Conservation (phyloP, 2,888 invertebrate species). For the Leptinotarsa tumamoca region DNA sequence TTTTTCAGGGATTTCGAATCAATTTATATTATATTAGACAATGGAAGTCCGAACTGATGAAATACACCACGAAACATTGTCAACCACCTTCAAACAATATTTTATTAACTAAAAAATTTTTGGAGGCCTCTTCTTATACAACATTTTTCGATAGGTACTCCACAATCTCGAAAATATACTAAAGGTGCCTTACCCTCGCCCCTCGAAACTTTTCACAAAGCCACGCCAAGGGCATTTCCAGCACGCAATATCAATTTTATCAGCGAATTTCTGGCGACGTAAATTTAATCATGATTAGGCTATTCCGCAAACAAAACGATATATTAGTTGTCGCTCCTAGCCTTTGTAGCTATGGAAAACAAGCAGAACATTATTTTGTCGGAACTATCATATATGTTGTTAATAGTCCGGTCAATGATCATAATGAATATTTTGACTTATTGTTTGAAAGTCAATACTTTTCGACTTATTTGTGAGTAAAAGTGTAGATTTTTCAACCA, state of each 20-base stretch:
- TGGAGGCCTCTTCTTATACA: no score
- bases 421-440: no score
- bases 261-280: conserved; percentile 16
- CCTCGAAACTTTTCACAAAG: conserved; percentile 4
- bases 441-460: no score
- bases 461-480: no score
- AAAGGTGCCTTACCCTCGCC: conserved; percentile 5
- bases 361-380: not conserved
- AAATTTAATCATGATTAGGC: conserved; percentile 26
- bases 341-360: not conserved
- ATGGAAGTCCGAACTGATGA: no score
- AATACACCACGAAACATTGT: no score
- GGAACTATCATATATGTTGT: not conserved
- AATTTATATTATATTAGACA: no score
- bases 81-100: no score
- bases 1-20: no score
- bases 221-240: conserved; percentile 20
- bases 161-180: conserved; percentile 7
- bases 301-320: conserved; percentile 22
- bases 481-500: no score
- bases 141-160: no score
- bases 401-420: not conserved
- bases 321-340: conserved; percentile 2
- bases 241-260: conserved; percentile 27
- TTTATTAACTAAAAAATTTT: no score